A percentile compares a stretch with the other conserved stretches of the same genome.
Conservation (phyloP, 2,888 invertebrate genomes). For the Hyposoter didymator region DNA sequence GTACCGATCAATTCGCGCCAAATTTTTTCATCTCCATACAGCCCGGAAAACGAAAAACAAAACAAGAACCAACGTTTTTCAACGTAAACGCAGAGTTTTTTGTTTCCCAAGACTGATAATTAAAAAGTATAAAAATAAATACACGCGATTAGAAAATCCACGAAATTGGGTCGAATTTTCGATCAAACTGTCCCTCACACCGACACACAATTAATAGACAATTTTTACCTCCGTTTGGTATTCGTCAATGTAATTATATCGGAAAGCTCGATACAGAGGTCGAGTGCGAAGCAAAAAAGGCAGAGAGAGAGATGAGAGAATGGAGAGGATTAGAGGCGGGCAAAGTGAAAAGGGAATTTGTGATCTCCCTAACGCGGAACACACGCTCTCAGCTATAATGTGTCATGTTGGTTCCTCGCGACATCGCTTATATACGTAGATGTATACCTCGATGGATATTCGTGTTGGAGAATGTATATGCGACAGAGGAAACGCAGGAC, state of each 20-base stretch:
- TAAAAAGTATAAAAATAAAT: no score
- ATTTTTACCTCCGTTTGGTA: conserved; percentile 2
- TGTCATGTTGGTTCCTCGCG: conserved; percentile 56
- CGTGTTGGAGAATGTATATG: not conserved
- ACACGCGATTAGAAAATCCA: not conserved
- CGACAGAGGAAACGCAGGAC: conserved; percentile 34
- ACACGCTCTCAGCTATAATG: conserved; percentile 55
- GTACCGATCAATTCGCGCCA: not conserved
- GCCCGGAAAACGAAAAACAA: not conserved
- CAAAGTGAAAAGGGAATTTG: conserved; percentile 67
- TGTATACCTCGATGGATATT: conserved; percentile 8
- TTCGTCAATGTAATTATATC: conserved; percentile 36
- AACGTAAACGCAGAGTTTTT: no score
- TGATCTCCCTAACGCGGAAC: conserved; percentile 57
- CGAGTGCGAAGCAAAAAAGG: conserved; percentile 50
- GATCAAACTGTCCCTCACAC: not conserved
- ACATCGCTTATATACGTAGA: conserved; percentile 26
- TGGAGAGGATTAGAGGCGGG: conserved; percentile 42
- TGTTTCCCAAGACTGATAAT: no score
- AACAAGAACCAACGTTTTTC: no score
- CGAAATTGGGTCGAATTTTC: not conserved
- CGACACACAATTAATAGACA: not conserved
- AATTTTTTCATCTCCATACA: not conserved
- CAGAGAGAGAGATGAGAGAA: not conserved
- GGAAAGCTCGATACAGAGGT: conserved; percentile 23